A percentile compares a stretch with the other conserved stretches of the same genome.
phyloP scores from a whole-genome alignment of 2,797 vertebrate genomes.

The Malacoctenus gilli region DNA sequence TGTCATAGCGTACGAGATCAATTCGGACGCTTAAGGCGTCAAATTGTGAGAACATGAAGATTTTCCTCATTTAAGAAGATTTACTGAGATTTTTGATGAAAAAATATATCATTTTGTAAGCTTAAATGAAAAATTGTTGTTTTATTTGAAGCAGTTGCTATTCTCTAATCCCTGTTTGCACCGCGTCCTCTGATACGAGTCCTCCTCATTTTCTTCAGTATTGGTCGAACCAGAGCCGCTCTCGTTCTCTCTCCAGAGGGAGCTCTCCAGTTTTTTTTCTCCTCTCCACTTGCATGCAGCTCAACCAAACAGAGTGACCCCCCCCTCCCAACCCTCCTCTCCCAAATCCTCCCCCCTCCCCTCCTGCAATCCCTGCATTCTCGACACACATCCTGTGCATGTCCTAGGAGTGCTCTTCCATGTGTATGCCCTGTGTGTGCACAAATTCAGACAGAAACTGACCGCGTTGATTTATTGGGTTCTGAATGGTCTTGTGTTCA shows the following conservation, averaged over 20 bases:
- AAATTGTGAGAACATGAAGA: background rate
- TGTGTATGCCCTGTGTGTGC: conserved; percentile 81
- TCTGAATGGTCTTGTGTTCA: conserved; percentile 89
- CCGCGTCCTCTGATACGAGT: conserved; percentile 5
- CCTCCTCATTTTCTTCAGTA: conserved; percentile 20
- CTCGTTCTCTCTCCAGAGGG: conserved; percentile 49
- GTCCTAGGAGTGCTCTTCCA: conserved; percentile 78
- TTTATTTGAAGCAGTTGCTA: too few relatives aligned
- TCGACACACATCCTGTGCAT: conserved; percentile 91
- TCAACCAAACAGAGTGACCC: conserved; percentile 84
- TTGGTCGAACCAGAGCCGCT: conserved; percentile 45
- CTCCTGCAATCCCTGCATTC: conserved; percentile 85
- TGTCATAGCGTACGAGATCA: too few relatives aligned
- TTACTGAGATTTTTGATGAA: too few relatives aligned
- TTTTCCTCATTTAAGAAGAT: conserved; percentile 4
- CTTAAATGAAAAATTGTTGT: too few relatives aligned
- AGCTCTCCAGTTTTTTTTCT: conserved; percentile 41
- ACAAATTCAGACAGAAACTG: conserved; percentile 51
- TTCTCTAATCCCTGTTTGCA: conserved; percentile 17
- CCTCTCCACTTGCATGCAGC: conserved; percentile 88
- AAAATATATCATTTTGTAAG: too few relatives aligned
- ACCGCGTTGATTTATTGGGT: conserved; percentile 81
- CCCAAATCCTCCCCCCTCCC: too few relatives aligned
- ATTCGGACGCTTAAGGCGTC: background rate
- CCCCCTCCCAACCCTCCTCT: too few relatives aligned